Evolutionary conservation across 2,888 invertebrate genomes (phyloP), one percentile per base, ranked within the genome.

Genomic region (Hyalella azteca): DNA sequence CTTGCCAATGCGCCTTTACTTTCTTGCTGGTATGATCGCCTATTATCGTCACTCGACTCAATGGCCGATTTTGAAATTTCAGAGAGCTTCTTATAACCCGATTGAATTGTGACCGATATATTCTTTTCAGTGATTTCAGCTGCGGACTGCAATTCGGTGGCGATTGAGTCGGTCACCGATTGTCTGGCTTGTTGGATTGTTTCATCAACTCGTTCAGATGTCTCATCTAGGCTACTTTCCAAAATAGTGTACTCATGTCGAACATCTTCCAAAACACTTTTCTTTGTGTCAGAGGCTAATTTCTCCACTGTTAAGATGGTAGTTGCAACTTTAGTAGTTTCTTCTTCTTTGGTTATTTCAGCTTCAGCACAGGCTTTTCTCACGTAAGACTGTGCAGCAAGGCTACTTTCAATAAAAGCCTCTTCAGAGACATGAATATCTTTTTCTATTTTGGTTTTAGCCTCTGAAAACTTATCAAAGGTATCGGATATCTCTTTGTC

Each of bases 181-280:
- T 32, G 32, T 19, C 13, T 15, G 3, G 13, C 15, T 7, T 29
- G 36, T 66, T 66, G 36, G 19, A 66, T n/a, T 36, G 66, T 66
- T 66, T 36, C 36, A 36, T 32, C 13, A 7, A 66, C 36, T 29
- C 36, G 36, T 36, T 66, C 36, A 2, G 66, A 36, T 4, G 36
- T n/a, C 19, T 66, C 66, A 66, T 66, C 66, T 7, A 36, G 19
- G n/a, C 36, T 36, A 7, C 66, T 5, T 36, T 66, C 66, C 29
- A 66, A 66, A 36, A 66, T 66, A 15, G 66, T 66, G 39, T 66
- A 66, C 29, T 66, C 66, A 36, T 66, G 66, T 36, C 66, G 32
- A 36, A 66, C 66, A 36, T 66, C 66, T n/a, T 66, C 66, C 19
- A 66, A 66, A n/a, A 15, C 66, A 66, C 66, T 66, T 19, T 36